Base-by-base conservation (phyloP, 2,797 vertebrate species). In the Sparus aurata region DNA sequence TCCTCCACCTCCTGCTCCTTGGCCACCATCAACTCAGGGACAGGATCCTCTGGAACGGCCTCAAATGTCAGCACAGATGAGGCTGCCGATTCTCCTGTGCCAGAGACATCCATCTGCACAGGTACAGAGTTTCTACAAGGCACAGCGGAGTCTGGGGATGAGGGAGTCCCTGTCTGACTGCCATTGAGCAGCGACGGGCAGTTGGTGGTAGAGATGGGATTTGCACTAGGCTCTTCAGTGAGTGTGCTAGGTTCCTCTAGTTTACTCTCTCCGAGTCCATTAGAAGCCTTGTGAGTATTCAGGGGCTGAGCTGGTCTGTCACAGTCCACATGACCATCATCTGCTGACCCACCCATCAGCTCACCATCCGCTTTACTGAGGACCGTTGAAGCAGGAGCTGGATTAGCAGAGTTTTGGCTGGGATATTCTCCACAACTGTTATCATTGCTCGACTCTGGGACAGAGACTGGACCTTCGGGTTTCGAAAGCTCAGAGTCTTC, bases 111-210 rank as follows among this genome's bases (percentile, higher is more conserved):
- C 86, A 94, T 92, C 94, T 95, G 96, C 94, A 95, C 95, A 85
- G 91, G 90, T 84, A 95, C 92, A 91, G 95, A 96, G 94, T 96
- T 95, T 95, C 94, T 97, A 97, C 97, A 99, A 99, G 97, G 98
- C 98, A 99, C 98, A 88, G 95, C 91, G 91, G 97, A 96, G 94
- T 97, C 96, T 82, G 96, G 92, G 89, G 94, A 94, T 81, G 94
- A 92, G 93, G 92, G 84, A 16, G 63, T 80, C 77, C 94, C 95
- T 69, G 91, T 93, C 93, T 97, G 96, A 91, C 94, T 96, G 86
- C 96, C 96, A 25, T 96, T 97, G 80, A 95, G 95, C 94, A 97
- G 93, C 80, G 93, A 83, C 0, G 94, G 92, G 91, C 89, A 95
- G 90, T 92, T 94, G 79, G 91, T 90, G 41, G 88, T 93, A 85